Percentiles rank a stretch among this genome's conserved stretches.
Conservation (phyloP, 2,113 vertebrate genomes). For the Hyla sarda region DNA sequence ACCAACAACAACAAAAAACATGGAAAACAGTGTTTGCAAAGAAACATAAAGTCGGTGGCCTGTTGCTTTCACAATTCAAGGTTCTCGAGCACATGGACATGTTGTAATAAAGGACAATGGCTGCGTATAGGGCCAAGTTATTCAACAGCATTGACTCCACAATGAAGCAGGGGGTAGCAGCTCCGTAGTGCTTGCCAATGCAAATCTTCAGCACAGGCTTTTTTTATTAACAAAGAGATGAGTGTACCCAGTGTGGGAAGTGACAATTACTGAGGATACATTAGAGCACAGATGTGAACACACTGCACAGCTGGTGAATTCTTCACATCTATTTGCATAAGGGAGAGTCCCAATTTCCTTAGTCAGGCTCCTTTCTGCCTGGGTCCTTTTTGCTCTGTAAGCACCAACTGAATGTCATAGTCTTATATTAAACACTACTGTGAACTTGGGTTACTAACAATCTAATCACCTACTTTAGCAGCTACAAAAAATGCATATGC, state of each 20-base stretch:
- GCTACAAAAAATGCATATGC: neutral
- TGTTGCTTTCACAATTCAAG: neutral
- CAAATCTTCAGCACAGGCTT: constrained; percentile 49
- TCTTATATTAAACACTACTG: neutral
- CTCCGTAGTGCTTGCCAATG: constrained; percentile 50
- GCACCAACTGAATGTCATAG: constrained; percentile 9
- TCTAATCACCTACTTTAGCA: neutral
- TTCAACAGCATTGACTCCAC: constrained; percentile 44
- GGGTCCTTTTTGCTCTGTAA: constrained; percentile 18
- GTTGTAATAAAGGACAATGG: constrained; percentile 47
- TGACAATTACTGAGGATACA: constrained; percentile 53
- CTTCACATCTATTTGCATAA: constrained; percentile 51
- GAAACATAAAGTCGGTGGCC: neutral
- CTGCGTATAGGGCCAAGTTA: constrained; percentile 33
- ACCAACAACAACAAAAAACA: no score
- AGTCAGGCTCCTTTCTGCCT: constrained; percentile 27
- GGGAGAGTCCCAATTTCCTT: constrained; percentile 53
- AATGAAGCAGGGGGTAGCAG: constrained; percentile 31
- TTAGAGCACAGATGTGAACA: constrained; percentile 50
- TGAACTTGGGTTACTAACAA: neutral
- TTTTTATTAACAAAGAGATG: constrained; percentile 55
- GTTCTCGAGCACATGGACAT: constrained; percentile 16
- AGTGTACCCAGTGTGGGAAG: constrained; percentile 58
- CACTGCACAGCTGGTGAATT: constrained; percentile 49
- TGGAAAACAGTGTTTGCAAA: neutral